These are phyloP conservation scores for Baccha elongata DNA, from an alignment of 2,888 invertebrate species.

Conservation along the genomic window DNA sequence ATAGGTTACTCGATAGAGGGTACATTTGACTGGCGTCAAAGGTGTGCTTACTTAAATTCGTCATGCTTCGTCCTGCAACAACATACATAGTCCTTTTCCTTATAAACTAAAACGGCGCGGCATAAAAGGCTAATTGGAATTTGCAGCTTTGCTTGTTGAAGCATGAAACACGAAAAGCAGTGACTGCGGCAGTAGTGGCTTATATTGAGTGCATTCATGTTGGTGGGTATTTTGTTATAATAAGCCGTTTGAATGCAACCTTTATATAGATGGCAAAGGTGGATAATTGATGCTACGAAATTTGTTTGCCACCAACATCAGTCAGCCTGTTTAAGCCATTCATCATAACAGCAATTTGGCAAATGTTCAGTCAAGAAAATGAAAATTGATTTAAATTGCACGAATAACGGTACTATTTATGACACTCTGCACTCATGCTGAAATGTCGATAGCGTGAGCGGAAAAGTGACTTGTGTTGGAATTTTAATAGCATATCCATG, in stretches of 20 bases:
- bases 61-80: not conserved
- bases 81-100: not conserved
- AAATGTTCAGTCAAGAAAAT: slow-evolving; percentile 59
- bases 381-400: slow-evolving; percentile 69
- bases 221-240: not conserved
- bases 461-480: not conserved
- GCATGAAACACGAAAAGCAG: not conserved
- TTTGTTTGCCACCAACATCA: slow-evolving; percentile 46
- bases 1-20: not conserved
- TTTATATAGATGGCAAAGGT: not conserved
- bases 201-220: slow-evolving; percentile 7
- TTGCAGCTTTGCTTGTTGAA: not conserved
- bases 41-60: not conserved
- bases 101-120: not conserved
- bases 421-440: slow-evolving; percentile 56
- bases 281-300: slow-evolving; percentile 64
- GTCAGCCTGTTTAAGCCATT: slow-evolving; percentile 40
- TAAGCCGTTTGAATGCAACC: slow-evolving; percentile 41
- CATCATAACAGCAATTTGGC: slow-evolving; percentile 66
- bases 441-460: slow-evolving; percentile 54
- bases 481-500: not conserved
- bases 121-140: not conserved
- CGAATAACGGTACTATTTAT: slow-evolving; percentile 50
- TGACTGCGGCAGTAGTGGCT: not conserved
- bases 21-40: not conserved